A percentile compares a stretch with the other conserved stretches of the same genome.
Conservation (phyloP, 2,113 vertebrate species). For the Chrysemys picta region DNA sequence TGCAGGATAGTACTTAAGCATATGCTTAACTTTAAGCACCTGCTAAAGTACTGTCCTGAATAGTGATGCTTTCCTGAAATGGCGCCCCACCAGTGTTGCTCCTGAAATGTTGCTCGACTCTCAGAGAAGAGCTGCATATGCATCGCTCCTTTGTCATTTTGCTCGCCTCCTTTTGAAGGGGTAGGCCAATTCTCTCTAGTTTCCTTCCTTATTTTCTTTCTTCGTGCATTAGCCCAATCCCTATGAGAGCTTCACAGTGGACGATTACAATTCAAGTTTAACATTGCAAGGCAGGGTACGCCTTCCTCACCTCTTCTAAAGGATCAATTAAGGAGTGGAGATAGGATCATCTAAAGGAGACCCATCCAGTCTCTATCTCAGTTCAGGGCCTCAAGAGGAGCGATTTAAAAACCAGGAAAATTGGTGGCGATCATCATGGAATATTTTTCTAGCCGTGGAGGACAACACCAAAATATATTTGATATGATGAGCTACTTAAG, state of each 20-base stretch:
- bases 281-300: not conserved
- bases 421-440: not conserved
- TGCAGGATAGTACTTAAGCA: not conserved
- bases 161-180: not conserved
- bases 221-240: not conserved
- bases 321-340: not conserved
- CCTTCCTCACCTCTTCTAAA: not conserved
- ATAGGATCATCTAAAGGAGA: not conserved
- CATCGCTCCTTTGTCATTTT: not conserved
- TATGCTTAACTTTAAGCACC: not conserved
- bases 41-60: not conserved
- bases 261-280: not conserved
- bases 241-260: not conserved
- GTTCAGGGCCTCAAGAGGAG: not conserved
- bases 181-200: not conserved
- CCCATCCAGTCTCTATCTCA: not conserved
- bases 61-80: not conserved
- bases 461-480: not conserved
- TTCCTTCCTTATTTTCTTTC: not conserved
- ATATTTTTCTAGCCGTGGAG: not conserved
- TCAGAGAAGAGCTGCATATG: not conserved
- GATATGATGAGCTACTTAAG: not conserved
- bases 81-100: not conserved
- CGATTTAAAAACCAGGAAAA: not conserved
- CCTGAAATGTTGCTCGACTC: not conserved